phyloP scores from a whole-genome alignment of 2,888 invertebrate genomes.

The Scaptodrosophila latifasciaeformis region DNA sequence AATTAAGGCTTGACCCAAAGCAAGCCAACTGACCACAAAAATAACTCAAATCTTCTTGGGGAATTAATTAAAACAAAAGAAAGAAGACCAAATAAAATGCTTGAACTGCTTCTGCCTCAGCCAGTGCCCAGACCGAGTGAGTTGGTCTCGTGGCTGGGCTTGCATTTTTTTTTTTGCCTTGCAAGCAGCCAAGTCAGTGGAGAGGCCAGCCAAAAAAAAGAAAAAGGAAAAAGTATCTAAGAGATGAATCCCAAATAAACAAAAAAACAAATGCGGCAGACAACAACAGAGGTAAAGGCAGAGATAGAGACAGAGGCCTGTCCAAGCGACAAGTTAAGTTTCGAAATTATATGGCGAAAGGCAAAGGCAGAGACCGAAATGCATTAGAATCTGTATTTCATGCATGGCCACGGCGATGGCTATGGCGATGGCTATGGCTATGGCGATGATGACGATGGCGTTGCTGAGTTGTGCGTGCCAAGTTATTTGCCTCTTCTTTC shows the following conservation, averaged over 20 bases:
- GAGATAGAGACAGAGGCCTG: constrained; percentile 1
- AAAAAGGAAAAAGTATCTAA: constrained; percentile 39
- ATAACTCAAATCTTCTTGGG: too few relatives aligned
- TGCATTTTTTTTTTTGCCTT: constrained; percentile 33
- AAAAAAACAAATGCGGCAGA: constrained; percentile 45
- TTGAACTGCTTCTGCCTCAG: constrained; percentile 5
- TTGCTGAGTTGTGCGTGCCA: constrained; percentile 45
- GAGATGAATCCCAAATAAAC: constrained; percentile 57
- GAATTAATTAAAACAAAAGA: not conserved
- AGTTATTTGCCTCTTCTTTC: constrained; percentile 54
- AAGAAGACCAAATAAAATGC: constrained; percentile 29
- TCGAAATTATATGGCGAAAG: constrained; percentile 33
- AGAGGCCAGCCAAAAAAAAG: constrained; percentile 21
- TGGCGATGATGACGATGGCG: constrained; percentile 17
- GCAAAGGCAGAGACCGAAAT: constrained; percentile 28
- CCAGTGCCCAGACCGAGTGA: too few relatives aligned
- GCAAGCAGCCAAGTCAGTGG: too few relatives aligned
- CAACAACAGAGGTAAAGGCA: not conserved
- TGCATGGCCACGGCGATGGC: constrained; percentile 45
- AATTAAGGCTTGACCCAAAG: too few relatives aligned
- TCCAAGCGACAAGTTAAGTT: constrained; percentile 38
- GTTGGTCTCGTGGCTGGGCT: too few relatives aligned
- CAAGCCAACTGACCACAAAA: too few relatives aligned
- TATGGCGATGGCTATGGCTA: not conserved
- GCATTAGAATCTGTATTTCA: constrained; percentile 61